These are phyloP conservation scores for Urechis unicinctus DNA, from an alignment of 2,888 invertebrate species.

Conservation along the genomic window DNA sequence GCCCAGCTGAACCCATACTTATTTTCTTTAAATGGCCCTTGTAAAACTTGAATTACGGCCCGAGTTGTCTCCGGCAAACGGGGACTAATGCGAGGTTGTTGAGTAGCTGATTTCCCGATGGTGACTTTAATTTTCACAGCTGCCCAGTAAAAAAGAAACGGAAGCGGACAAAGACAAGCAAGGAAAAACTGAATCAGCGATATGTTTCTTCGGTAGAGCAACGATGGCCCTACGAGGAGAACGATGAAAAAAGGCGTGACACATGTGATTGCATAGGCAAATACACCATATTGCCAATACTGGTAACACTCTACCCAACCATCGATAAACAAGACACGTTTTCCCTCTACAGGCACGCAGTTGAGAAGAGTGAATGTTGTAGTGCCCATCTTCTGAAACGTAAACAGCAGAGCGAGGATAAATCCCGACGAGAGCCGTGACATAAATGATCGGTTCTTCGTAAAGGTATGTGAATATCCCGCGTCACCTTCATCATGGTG, in stretches of 20 bases:
- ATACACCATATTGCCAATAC: conserved; percentile 16
- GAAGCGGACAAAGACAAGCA: conserved; percentile 20
- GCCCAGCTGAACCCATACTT: conserved; percentile 21
- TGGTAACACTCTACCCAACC: conserved; percentile 19
- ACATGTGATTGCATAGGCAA: conserved; percentile 17
- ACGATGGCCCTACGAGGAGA: conserved; percentile 18
- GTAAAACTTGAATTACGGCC: conserved; percentile 14
- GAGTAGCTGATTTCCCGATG: not conserved
- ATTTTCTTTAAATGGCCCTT: conserved; percentile 21
- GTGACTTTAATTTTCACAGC: not conserved
- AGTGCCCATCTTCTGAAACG: conserved; percentile 21
- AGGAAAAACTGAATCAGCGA: conserved; percentile 17
- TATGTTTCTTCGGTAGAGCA: conserved; percentile 12
- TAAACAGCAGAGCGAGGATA: conserved; percentile 19
- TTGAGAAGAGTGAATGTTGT: conserved; percentile 22
- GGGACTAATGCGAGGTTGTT: no score
- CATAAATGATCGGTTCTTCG: conserved; percentile 8
- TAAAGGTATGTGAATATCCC: not conserved
- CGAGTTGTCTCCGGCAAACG: not conserved
- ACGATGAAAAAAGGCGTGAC: conserved; percentile 20
- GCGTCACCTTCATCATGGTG: not conserved
- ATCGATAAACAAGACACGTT: conserved; percentile 22
- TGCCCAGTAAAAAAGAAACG: conserved; percentile 16
- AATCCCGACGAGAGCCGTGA: conserved; percentile 17
- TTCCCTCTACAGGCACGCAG: conserved; percentile 19